Base-by-base conservation (phyloP, 2,113 vertebrate genomes). In the Thunnus maccoyii region DNA sequence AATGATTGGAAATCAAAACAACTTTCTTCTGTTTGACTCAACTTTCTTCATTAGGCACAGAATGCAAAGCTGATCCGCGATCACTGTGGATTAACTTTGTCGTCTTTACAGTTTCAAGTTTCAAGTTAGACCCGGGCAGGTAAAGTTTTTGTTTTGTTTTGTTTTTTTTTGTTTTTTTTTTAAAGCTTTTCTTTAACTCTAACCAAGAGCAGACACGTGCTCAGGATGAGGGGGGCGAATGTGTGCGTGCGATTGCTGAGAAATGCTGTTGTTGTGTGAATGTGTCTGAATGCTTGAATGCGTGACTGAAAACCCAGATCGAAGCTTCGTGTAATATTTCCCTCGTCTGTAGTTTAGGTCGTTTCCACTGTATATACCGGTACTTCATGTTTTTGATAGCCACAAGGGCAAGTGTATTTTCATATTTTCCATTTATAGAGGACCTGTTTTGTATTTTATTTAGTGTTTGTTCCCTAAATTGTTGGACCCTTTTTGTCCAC, bases 371-470 rank as follows among this genome's bases (percentile, higher is more conserved):
- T 95, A 95, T 89, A 95, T 94, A 96, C 86, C 58, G 84, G 80
- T 84, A 90, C 84, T 94, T 80, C 56, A 86, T 93, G 90, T 92
- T 95, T 96, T 96, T 96, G 95, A 96, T 95, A 95, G 93, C 93
- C 90, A 87, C 65, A 72, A 90, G 62, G 92, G 92, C 94, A 94
- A 91, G 81, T 93, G 95, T 96, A 96, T 96, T 95, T 95, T 96
- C 95, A 94, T 96, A 96, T 94, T 94, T 94, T 95, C 93, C 92
- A 92, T 94, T 95, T 94, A 87, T 95, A 95, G 91, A 95, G 80
- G 86, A 90, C 77, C 90, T 78, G 84, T 94, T 92, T 95, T 94
- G 95, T 95, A 94, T 94, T 94, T 93, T 93, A 94, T 95, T 94
- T 94, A 73, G 89, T 80, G 88, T 88, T 83, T 72, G 65, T 92